Conservation (phyloP, 1,140 invertebrate genomes). For the Pomacea maculata region DNA sequence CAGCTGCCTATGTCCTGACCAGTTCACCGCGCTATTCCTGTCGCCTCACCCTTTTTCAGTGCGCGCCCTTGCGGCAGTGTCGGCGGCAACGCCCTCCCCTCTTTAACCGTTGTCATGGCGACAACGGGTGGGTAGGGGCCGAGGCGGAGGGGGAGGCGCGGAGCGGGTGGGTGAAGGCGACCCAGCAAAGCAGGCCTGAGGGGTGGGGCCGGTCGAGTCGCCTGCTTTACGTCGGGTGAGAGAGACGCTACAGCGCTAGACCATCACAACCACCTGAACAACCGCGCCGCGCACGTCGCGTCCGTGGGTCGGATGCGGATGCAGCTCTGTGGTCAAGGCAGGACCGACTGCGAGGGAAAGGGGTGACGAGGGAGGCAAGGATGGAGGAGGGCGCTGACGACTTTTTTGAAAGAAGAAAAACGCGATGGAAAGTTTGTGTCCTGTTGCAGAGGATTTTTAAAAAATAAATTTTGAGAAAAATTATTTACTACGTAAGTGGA, state of each 20-base stretch:
- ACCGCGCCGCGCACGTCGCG: neutral
- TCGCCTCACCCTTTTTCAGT: neutral
- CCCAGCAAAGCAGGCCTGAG: no score
- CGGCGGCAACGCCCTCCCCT: constrained; percentile 1
- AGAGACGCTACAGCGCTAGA: neutral
- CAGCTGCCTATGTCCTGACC: neutral
- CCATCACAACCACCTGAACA: neutral
- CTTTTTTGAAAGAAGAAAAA: no score
- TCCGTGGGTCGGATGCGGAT: neutral
- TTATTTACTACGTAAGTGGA: no score
- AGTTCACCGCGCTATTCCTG: neutral
- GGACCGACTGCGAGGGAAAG: no score
- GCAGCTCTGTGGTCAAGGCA: neutral
- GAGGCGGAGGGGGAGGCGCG: neutral
- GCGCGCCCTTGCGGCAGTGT: neutral
- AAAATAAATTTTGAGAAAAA: no score
- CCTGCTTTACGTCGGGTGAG: neutral
- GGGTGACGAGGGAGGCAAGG: no score
- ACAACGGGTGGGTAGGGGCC: neutral
- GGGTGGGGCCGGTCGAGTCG: neutral
- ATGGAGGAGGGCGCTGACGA: no score
- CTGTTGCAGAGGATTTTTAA: no score
- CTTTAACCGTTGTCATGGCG: constrained; percentile 3
- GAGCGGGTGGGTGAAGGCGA: neutral
- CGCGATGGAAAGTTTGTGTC: no score